Evolutionary conservation across 2,888 invertebrate species (phyloP), one percentile per base, ranked within the genome.

Genomic region (Pterostichus madidus): DNA sequence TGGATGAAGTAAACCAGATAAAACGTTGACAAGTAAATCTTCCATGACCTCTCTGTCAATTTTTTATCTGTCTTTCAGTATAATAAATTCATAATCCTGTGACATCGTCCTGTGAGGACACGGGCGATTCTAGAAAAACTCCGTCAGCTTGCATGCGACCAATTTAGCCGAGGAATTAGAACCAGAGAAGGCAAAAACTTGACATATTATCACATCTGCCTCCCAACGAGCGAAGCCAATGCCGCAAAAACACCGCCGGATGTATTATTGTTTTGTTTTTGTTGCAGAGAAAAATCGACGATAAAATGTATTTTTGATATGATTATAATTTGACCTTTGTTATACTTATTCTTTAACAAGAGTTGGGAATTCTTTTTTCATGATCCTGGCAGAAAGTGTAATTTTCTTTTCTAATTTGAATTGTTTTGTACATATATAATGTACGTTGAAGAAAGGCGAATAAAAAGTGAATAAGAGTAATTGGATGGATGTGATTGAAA

Each of bases 21-120:
- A 24, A 24, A 53, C 53, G 53, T n/a, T n/a, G 15, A 15, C 53
- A 53, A n/a, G 3, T 39, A 6, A 7, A 7, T 39, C 39, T 39
- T 8, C 5, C 39, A 39, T 6, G 39, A 7, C 39, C 39, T 39
- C 24, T 24, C 24, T 24, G 39, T 8, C 6, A 39, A 39, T 39
- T 39, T 39, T 39, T 39, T 39, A 39, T 39, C 39, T 24, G 13
- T 32, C 44, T 68, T 44, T 68, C 68, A 68, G 46, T 46, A 44
- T 73, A 73, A 73, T 73, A 73, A 73, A 73, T 73, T 73, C 73
- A 73, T 73, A 73, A 73, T 73, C 73, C 73, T 73, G 17, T 73
- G 13, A 59, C 31, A 1, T 73, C 73, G 44, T 44, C 49, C 46
- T 44, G 15, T 24, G 2, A 24, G 24, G 17, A 31, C 7, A 32